Conservation (phyloP, 1,140 invertebrate species). For the Ceratosolen solmsi region DNA sequence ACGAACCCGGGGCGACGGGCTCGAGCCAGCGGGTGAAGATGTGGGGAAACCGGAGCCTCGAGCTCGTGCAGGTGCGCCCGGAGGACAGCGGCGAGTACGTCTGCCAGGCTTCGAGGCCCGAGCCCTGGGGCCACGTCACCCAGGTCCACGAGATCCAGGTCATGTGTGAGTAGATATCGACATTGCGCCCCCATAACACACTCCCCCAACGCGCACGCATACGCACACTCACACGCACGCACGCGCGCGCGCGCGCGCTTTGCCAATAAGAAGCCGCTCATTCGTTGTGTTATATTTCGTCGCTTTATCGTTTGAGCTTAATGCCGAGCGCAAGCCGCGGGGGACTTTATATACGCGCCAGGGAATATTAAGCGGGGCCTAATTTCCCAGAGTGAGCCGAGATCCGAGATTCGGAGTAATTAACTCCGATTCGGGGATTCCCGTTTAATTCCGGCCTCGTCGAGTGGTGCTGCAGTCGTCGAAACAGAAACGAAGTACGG, state of each 20-base stretch:
- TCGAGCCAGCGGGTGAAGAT: conserved; percentile 73
- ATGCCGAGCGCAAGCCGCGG: background rate
- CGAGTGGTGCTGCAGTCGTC: no score
- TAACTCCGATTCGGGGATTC: background rate
- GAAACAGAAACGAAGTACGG: background rate
- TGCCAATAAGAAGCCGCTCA: background rate
- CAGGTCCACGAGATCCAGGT: conserved; percentile 85
- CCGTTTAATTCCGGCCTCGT: background rate
- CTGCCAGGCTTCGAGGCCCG: conserved; percentile 79
- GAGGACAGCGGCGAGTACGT: conserved; percentile 83
- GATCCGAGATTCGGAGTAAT: background rate
- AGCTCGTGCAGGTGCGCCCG: conserved; percentile 77
- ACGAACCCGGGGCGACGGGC: conserved; percentile 66
- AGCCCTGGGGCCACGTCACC: conserved; percentile 76
- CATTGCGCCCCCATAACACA: background rate
- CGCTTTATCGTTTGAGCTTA: no score
- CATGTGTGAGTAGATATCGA: conserved; percentile 79
- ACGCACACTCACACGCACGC: background rate
- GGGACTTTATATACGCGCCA: background rate
- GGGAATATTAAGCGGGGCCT: background rate
- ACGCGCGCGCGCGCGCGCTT: background rate
- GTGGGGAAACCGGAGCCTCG: conserved; percentile 81
- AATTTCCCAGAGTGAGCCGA: background rate
- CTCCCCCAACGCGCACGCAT: background rate
- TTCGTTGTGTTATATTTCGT: no score